Base-by-base conservation (phyloP, 2,113 vertebrate genomes). In the Festucalex cinctus region DNA sequence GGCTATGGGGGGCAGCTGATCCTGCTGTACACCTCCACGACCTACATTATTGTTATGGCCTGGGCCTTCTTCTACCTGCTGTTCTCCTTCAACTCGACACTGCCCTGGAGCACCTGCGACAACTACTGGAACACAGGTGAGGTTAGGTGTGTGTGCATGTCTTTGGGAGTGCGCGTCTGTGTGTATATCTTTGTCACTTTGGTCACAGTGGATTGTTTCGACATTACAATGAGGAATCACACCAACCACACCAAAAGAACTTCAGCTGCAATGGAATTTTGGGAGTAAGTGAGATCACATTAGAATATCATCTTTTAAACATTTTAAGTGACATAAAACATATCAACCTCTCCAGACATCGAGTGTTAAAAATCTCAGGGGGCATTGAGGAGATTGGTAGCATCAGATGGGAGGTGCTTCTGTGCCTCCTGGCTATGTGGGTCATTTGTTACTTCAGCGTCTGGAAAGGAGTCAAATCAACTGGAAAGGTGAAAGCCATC, bases 391-490 rank as follows among this genome's bases (percentile, higher is more conserved):
- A 98, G 64, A 37, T 95, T 22, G 96, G 96, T 28, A 83, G 86
- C 24, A 83, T 98, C 71, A 92, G 93, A 65, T 95, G 94, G 95
- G 95, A 98, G 78, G 73, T 97, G 72, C 88, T 92, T 9, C 70
- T 96, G 58, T 98, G 95, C 70, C 88, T 96, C 1, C 58, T 98
- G 61, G 77, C 80, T 0, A 90, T 95, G 0, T 98, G 96, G 96
- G 77, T 96, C 70, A 71, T 91, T 75, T 98, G 95, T 43, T 98
- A 98, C 90, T 98, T 98, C 77, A 96, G 95, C 77, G 91, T 96
- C 66, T 98, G 96, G 96, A 98, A 98, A 89, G 95, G 95, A 0
- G 93, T 97, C 80, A 95, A 91, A 75, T 95, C 95, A 64, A 96
- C 95, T 0, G 96, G 96, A 79, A 98, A 98, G 94, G 96, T 98